Evolutionary conservation across 2,888 invertebrate genomes (phyloP), one percentile per base, ranked within the genome.

Genomic region (Anthrax anthrax): DNA sequence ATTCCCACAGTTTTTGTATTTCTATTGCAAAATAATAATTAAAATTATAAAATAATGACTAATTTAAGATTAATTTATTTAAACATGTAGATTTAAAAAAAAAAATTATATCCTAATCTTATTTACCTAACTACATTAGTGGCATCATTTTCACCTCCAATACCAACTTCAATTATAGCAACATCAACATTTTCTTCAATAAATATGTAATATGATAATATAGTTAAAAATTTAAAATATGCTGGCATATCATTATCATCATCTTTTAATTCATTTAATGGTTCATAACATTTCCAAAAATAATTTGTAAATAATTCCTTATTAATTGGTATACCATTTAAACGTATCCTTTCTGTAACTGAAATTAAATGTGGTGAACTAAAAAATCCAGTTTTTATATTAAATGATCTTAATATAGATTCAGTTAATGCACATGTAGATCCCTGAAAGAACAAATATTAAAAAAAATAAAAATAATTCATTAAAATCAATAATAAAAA

Each of bases 331-430:
- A 70, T 61, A 0, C 97, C 96, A 66, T 88, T 78, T 43, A 99
- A 78, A 13, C 87, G 76, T 48, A 99, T 86, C 48, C 98, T 75
- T 69, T 99, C 98, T 16, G 89, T 75, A 1, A 91, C 91, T 36
- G 84, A 84, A 6, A 96, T 75, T 49, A 99, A 70, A 70, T 99
- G 98, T 0, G 98, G 98, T 0, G 97, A 98, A 42, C 91, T 91
- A 66, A 80, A 97, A 63, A 98, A 88, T 8, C 97, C 97, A 0
- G 96, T 97, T 58, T 76, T 81, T 59, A 78, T 80, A 3, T 92
- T 92, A 61, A 87, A 81, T 19, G 78, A 70, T 1, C 89, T 78
- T 12, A 98, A 72, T 50, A 98, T 87, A 0, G 84, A 80, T 65
- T 98, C 98, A 53, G 83, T 80, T 66, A 89, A 82, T 0, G 95